These are phyloP conservation scores for Bettongia penicillata DNA, from an alignment of 2,113 vertebrate species.

Conservation along the genomic window DNA sequence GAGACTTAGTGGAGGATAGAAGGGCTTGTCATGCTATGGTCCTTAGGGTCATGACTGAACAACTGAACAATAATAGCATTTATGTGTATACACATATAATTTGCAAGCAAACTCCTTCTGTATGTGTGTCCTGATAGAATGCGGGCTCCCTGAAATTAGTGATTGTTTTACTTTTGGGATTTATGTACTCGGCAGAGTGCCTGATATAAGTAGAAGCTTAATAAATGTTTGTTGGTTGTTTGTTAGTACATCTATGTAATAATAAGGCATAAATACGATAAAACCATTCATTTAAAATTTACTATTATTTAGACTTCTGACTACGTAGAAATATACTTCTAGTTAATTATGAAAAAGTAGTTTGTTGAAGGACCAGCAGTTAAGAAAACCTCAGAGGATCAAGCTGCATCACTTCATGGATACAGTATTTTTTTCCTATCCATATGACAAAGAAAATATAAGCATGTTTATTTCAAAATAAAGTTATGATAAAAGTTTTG, in stretches of 20 bases:
- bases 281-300: slow-evolving; percentile 27
- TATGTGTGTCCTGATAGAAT: neutral
- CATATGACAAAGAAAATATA: neutral
- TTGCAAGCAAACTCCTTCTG: neutral
- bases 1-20: too few relatives aligned
- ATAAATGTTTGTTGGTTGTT: neutral
- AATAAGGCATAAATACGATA: neutral
- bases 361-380: neutral
- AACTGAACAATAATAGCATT: neutral
- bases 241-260: neutral
- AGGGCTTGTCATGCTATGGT: too few relatives aligned
- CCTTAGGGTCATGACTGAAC: too few relatives aligned
- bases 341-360: neutral
- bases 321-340: slow-evolving; percentile 6
- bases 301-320: slow-evolving; percentile 1
- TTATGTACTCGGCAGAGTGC: neutral
- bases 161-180: neutral
- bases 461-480: neutral
- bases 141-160: neutral
- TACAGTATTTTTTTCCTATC: neutral
- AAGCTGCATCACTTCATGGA: neutral
- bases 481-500: neutral
- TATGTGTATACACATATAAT: neutral
- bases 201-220: neutral
- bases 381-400: neutral